Percentiles rank a stretch among this genome's conserved stretches.
phyloP scores from a whole-genome alignment of 1,140 invertebrate species.

The Drosophila littoralis region DNA sequence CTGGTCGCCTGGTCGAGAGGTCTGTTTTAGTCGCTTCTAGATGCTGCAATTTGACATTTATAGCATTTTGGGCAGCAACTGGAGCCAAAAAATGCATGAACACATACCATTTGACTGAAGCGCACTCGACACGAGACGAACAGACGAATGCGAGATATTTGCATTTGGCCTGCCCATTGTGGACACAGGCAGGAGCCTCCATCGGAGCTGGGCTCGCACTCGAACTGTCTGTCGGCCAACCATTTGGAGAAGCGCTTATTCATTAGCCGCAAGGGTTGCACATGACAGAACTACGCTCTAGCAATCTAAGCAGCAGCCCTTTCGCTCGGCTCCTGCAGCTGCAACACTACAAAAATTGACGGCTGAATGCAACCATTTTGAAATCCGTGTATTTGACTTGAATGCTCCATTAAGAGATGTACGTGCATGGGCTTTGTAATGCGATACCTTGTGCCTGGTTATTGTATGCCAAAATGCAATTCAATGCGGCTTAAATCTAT shows the following conservation, averaged over 20 bases:
- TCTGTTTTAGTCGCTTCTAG: neutral
- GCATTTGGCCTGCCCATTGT: neutral
- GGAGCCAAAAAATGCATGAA: neutral
- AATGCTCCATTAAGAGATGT: too few species aligned
- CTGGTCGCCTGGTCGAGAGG: neutral
- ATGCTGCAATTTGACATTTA: neutral
- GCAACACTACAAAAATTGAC: neutral
- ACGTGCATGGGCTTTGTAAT: too few species aligned
- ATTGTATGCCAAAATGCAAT: too few species aligned
- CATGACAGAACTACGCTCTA: neutral
- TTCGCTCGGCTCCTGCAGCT: constrained; percentile 11
- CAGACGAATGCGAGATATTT: neutral
- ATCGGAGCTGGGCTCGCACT: neutral
- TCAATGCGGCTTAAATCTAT: too few species aligned
- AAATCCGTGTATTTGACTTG: too few species aligned
- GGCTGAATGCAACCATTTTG: neutral
- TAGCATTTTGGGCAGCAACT: neutral
- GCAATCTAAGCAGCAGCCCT: constrained; percentile 7
- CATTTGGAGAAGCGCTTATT: neutral
- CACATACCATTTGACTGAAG: constrained; percentile 1
- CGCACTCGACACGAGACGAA: neutral
- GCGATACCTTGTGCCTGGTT: too few species aligned
- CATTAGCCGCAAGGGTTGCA: neutral
- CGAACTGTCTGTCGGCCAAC: neutral
- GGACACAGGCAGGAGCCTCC: neutral